A percentile compares a stretch with the other conserved stretches of the same genome.
phyloP scores from a whole-genome alignment of 2,797 vertebrate genomes.

The Halcyon chelicuti region DNA sequence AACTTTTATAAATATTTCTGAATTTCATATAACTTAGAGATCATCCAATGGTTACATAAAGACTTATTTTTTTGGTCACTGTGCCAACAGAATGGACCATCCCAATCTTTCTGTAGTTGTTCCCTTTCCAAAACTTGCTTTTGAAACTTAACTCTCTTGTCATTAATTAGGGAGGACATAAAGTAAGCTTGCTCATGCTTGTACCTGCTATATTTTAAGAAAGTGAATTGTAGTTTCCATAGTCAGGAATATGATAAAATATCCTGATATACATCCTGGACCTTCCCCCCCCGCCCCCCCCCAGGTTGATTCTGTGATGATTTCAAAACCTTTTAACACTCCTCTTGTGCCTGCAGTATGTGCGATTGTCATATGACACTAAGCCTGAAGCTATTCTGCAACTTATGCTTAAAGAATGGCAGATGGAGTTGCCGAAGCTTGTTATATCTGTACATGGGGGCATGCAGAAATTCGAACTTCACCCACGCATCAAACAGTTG shows the following conservation, averaged over 20 bases:
- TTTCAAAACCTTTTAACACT: background rate
- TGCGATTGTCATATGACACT: constrained; percentile 92
- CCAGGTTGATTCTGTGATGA: background rate
- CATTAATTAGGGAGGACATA: background rate
- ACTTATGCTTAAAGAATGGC: constrained; percentile 97
- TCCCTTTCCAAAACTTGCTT: background rate
- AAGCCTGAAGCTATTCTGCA: constrained; percentile 92
- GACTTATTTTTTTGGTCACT: background rate
- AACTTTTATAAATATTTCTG: background rate
- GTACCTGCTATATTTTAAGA: background rate
- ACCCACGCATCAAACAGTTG: constrained; percentile 96
- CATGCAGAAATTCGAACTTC: constrained; percentile 98
- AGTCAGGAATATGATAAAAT: background rate
- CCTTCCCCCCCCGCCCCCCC: too few species aligned
- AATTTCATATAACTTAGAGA: background rate
- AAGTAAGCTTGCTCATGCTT: background rate
- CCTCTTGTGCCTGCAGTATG: constrained; percentile 85
- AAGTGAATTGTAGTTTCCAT: background rate
- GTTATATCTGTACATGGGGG: constrained; percentile 98
- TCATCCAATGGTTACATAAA: background rate
- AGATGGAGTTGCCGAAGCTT: constrained; percentile 98
- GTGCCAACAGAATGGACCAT: background rate
- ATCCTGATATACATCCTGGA: background rate
- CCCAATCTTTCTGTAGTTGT: background rate
- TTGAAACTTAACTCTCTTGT: background rate